A percentile compares a stretch with the other conserved stretches of the same genome.
Conservation (phyloP, 2,888 invertebrate species). For the Uropetala carovei region DNA sequence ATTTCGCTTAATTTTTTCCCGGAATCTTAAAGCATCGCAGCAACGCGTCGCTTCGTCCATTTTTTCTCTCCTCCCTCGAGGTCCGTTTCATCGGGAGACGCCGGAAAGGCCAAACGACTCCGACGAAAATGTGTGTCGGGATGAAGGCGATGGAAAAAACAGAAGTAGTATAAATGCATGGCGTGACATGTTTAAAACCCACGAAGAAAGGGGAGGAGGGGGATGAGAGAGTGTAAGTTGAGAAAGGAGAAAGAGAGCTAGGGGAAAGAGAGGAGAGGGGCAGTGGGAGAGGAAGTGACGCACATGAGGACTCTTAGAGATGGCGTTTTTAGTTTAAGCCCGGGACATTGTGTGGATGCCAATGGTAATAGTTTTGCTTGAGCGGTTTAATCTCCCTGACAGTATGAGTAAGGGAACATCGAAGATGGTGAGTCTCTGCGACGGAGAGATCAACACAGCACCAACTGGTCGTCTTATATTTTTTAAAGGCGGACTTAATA, state of each 20-base stretch:
- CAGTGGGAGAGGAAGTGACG: conserved; percentile 17
- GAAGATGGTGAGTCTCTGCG: not conserved
- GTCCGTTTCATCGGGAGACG: not conserved
- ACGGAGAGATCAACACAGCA: not conserved
- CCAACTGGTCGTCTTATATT: not conserved
- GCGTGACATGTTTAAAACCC: conserved; percentile 22
- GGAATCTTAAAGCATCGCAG: too few species aligned
- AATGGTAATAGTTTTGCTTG: conserved; percentile 32
- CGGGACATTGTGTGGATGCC: not conserved
- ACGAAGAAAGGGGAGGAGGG: too few species aligned
- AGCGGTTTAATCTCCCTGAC: not conserved
- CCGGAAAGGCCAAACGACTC: conserved; percentile 1
- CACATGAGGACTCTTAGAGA: not conserved
- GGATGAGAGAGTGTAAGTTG: not conserved
- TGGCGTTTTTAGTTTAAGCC: not conserved
- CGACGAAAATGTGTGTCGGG: not conserved
- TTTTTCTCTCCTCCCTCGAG: not conserved
- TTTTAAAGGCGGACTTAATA: not conserved
- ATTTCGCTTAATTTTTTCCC: too few species aligned
- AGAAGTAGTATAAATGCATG: conserved; percentile 13
- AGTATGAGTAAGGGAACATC: not conserved
- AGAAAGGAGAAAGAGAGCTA: not conserved
- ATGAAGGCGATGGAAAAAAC: not conserved
- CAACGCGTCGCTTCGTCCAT: not conserved
- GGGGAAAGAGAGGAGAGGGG: not conserved